Percentiles rank a stretch among this genome's conserved stretches.
Evolutionary conservation across 2,797 vertebrate species (phyloP).

Genomic region (Saxicola maurus): DNA sequence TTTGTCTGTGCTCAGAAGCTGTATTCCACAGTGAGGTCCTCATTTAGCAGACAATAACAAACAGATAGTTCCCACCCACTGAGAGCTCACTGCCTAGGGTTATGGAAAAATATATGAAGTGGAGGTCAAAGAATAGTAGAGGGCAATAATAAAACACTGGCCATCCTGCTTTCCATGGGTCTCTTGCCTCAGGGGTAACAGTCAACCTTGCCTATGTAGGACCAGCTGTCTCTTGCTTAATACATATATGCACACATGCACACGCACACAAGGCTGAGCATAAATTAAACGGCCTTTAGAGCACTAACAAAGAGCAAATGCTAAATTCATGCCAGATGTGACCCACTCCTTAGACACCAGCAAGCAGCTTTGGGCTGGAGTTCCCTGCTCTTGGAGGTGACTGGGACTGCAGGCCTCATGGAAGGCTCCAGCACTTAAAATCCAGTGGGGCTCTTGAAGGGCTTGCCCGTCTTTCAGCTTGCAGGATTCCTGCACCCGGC

Average conservation of each 20-base stretch:
- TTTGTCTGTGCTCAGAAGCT: background rate
- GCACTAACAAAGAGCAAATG: background rate
- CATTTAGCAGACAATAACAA: conserved; percentile 1
- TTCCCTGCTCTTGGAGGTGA: background rate
- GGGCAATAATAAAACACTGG: conserved; percentile 12
- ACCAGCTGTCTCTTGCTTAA: conserved; percentile 21
- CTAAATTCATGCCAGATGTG: conserved; percentile 38
- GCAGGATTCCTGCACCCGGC: background rate
- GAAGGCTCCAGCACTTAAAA: background rate
- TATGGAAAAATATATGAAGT: conserved; percentile 55
- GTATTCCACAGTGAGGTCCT: background rate
- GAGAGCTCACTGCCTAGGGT: conserved; percentile 28
- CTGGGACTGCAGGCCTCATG: background rate
- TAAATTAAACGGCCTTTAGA: conserved; percentile 15
- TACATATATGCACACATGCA: background rate
- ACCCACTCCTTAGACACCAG: background rate
- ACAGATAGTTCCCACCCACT: conserved; percentile 9
- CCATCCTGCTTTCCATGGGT: conserved; percentile 11
- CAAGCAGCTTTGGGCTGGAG: background rate
- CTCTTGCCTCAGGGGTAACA: conserved; percentile 31
- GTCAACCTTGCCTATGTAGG: conserved; percentile 16
- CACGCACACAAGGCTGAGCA: background rate
- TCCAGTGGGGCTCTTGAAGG: background rate
- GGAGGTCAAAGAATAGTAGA: conserved; percentile 32
- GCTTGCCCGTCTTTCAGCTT: background rate